phyloP scores from a whole-genome alignment of 2,797 vertebrate species.

The Glossophaga mutica region DNA sequence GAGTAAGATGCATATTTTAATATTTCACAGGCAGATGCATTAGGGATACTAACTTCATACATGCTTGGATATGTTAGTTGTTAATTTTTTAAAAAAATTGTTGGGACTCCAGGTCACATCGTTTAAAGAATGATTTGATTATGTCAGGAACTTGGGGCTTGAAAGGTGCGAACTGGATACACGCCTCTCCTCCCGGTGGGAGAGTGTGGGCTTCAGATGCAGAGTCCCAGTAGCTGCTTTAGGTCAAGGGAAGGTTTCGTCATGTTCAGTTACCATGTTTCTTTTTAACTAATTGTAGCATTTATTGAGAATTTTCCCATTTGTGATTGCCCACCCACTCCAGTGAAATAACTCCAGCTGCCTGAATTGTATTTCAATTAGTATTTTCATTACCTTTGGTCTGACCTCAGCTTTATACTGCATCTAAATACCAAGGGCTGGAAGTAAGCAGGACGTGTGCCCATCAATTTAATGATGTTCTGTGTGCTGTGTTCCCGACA shows the following conservation, averaged over 20 bases:
- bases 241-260: not conserved
- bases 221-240: not conserved
- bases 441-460: not conserved
- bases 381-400: not conserved
- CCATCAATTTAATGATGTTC: not conserved
- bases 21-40: not conserved
- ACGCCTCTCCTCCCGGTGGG: not conserved
- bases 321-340: not conserved
- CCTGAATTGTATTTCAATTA: not conserved
- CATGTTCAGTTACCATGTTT: accelerated
- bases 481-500: accelerated
- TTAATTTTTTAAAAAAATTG: not conserved
- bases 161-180: not conserved
- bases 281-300: too few species aligned
- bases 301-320: not conserved
- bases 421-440: not conserved
- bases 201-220: not conserved
- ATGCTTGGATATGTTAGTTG: not conserved
- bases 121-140: not conserved
- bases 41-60: not conserved
- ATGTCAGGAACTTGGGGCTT: not conserved
- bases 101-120: too few species aligned
- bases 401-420: not conserved
- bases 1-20: not conserved
- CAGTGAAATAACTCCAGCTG: not conserved